A percentile compares a stretch with the other conserved stretches of the same genome.
Evolutionary conservation across 1,140 invertebrate species (phyloP).

Genomic region (Diuraphis noxia): DNA sequence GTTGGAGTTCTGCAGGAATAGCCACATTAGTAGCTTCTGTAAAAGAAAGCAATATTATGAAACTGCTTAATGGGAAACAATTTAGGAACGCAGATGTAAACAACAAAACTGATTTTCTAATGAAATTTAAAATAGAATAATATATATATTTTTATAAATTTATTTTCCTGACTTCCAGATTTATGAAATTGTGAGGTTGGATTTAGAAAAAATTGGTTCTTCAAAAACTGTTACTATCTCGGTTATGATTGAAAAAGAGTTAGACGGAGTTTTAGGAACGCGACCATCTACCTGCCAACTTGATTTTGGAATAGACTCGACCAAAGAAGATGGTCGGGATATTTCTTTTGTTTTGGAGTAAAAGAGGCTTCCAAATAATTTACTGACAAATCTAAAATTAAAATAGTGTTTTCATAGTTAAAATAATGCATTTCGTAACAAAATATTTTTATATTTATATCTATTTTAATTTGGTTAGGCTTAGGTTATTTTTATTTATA

Average conservation of each 20-base stretch:
- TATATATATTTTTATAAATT: background rate
- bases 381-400: too few species aligned
- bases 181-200: background rate
- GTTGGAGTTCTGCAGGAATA: conserved; percentile 11
- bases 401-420: too few species aligned
- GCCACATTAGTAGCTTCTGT: background rate
- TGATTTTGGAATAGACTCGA: background rate
- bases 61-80: background rate
- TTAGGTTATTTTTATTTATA: too few species aligned
- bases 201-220: background rate
- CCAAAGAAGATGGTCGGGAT: background rate
- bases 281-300: background rate
- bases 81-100: background rate
- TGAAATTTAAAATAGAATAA: background rate
- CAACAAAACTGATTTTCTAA: background rate
- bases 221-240: background rate
- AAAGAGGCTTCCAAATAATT: too few species aligned
- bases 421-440: too few species aligned
- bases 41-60: background rate
- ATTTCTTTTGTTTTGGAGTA: too few species aligned
- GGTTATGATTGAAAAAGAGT: background rate
- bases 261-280: background rate
- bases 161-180: background rate
- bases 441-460: too few species aligned
- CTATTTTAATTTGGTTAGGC: too few species aligned